phyloP scores from a whole-genome alignment of 2,888 invertebrate species.

The Dione juno region DNA sequence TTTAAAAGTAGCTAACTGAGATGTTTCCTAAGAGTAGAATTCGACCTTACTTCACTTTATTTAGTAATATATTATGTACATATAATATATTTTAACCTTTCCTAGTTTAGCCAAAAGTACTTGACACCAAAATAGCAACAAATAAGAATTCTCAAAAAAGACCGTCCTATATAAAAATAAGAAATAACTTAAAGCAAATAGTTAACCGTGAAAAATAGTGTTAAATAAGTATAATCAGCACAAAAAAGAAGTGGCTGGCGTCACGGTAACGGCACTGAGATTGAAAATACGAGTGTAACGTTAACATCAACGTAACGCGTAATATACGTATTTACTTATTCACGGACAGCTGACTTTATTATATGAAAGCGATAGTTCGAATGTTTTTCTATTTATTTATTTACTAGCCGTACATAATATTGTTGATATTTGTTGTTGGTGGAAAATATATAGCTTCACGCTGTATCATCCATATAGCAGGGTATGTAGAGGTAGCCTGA shows the following conservation, averaged over 20 bases:
- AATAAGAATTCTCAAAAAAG: background rate
- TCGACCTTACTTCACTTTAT: too few species aligned
- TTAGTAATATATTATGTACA: too few species aligned
- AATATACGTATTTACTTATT: constrained; percentile 43
- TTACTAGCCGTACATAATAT: background rate
- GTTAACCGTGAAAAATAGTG: constrained; percentile 15
- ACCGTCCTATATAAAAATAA: background rate
- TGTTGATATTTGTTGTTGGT: too few species aligned
- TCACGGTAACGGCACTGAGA: constrained; percentile 66
- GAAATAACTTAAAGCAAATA: background rate
- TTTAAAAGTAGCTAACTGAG: too few species aligned
- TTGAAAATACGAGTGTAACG: constrained; percentile 52
- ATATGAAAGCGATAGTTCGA: constrained; percentile 47
- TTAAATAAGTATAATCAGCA: constrained; percentile 27
- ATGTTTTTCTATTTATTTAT: constrained; percentile 27
- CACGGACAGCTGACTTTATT: constrained; percentile 44
- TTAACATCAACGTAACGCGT: constrained; percentile 28
- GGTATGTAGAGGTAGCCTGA: too few species aligned
- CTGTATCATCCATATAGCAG: too few species aligned
- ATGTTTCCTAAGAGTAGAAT: too few species aligned
- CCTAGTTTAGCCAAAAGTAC: background rate
- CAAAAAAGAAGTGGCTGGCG: constrained; percentile 46
- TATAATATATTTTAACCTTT: too few species aligned
- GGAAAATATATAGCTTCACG: too few species aligned
- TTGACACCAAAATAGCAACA: background rate